phyloP scores from a whole-genome alignment of 2,113 vertebrate species.

The Triplophysa rosa region DNA sequence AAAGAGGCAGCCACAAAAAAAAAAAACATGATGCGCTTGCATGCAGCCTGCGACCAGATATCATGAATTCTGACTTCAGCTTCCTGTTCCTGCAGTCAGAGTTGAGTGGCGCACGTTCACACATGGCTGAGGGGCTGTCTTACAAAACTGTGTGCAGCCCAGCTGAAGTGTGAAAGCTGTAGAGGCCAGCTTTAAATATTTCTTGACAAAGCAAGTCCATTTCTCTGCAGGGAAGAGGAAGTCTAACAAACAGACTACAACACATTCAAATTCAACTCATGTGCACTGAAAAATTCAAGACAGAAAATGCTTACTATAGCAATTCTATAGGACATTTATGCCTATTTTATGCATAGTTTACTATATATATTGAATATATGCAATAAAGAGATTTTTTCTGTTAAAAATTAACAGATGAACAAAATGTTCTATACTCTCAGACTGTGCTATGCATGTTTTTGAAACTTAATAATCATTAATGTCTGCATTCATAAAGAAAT shows the following conservation, averaged over 20 bases:
- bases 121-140: constrained; percentile 11
- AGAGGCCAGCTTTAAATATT: not conserved
- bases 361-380: too few species aligned
- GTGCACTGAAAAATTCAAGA: not conserved
- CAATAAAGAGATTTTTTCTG: too few species aligned
- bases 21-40: constrained; percentile 7
- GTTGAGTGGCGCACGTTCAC: not conserved
- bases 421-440: too few species aligned
- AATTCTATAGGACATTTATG: not conserved
- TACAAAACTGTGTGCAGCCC: not conserved
- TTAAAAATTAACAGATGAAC: too few species aligned
- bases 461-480: too few species aligned
- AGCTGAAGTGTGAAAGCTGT: constrained; percentile 41
- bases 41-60: not conserved
- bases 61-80: not conserved
- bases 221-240: constrained; percentile 1
- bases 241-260: not conserved
- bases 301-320: not conserved
- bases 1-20: constrained; percentile 7
- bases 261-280: not conserved
- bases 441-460: too few species aligned
- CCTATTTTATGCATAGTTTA: too few species aligned
- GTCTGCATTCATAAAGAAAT: too few species aligned
- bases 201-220: constrained; percentile 8
- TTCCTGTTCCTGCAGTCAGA: constrained; percentile 35